Conservation (phyloP, 2,888 invertebrate genomes). For the Andrena camellia region DNA sequence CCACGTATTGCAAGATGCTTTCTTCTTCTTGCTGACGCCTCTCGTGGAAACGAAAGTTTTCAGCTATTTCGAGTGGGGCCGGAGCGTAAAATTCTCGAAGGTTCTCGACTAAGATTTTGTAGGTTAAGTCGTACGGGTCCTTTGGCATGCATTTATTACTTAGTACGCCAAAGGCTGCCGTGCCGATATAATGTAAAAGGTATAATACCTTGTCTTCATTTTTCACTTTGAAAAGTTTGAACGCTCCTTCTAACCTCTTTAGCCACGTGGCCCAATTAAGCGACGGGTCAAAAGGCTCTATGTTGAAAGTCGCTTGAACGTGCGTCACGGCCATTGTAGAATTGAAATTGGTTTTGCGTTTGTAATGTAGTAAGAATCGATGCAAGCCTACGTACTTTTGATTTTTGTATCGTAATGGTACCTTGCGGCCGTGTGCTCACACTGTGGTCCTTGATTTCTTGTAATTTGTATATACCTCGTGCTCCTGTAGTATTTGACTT, state of each 20-base stretch:
- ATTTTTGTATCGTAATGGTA: no score
- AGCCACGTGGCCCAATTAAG: not conserved
- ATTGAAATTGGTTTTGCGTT: no score
- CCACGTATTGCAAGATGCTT: not conserved
- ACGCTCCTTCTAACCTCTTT: not conserved
- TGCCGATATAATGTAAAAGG: not conserved
- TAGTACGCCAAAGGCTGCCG: not conserved
- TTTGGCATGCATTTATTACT: not conserved
- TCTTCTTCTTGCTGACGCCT: not conserved
- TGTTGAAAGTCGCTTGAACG: no score
- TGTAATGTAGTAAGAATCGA: no score
- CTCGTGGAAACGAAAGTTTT: not conserved
- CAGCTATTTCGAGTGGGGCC: not conserved
- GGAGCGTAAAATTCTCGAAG: not conserved
- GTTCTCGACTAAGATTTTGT: not conserved
- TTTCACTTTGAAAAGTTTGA: not conserved
- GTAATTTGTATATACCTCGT: no score
- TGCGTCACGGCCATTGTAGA: no score
- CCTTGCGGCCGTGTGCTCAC: no score
- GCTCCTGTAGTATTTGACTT: no score
- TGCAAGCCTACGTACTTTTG: no score
- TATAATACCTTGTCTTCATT: not conserved
- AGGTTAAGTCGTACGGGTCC: not conserved
- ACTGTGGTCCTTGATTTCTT: no score
- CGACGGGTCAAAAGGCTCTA: no score